Percentiles rank a stretch among this genome's conserved stretches.
These are phyloP conservation scores for Poicephalus meyeri DNA, from an alignment of 2,113 vertebrate species.

Conservation along the genomic window DNA sequence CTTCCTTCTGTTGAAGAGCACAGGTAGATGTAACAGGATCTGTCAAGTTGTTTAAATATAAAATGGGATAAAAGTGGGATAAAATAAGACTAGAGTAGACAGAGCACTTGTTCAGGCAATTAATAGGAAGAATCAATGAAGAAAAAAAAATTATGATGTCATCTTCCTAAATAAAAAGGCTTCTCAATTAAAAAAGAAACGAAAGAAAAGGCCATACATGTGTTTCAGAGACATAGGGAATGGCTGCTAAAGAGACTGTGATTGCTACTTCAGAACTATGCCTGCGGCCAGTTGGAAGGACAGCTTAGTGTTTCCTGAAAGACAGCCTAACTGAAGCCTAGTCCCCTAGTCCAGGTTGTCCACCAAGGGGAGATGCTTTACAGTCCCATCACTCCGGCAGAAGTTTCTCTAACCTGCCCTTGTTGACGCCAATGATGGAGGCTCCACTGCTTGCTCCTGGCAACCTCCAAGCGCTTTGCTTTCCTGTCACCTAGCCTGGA, in stretches of 20 bases:
- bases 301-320: not conserved
- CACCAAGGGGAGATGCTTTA: not conserved
- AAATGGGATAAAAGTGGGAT: not conserved
- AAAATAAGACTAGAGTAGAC: not conserved
- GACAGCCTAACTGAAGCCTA: not conserved
- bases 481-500: not conserved
- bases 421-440: rapidly evolving
- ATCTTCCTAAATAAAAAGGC: not conserved
- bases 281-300: not conserved
- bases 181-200: not conserved
- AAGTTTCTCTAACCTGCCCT: not conserved
- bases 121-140: not conserved
- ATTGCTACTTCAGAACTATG: not conserved
- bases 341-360: not conserved
- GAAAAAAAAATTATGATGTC: not conserved
- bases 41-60: not conserved
- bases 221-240: not conserved
- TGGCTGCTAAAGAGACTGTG: not conserved
- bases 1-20: not conserved
- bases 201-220: not conserved
- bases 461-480: not conserved
- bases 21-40: not conserved
- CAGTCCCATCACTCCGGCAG: not conserved
- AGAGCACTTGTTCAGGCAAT: not conserved
- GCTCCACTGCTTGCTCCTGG: not conserved